Conservation (phyloP, 2,797 vertebrate genomes). For the Alauda arvensis region DNA sequence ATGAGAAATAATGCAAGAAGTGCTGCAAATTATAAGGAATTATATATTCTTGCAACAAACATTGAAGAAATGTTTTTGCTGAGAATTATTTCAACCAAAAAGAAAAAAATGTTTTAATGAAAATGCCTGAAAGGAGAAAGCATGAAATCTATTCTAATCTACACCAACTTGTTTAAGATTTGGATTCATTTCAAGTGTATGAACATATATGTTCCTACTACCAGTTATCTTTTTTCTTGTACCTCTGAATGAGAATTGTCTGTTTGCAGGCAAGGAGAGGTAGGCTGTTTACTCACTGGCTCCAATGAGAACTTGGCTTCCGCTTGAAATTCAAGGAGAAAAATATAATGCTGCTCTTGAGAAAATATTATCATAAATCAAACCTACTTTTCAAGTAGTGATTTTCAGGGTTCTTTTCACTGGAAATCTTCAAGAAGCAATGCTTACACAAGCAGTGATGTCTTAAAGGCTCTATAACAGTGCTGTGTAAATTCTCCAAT, state of each 20-base stretch:
- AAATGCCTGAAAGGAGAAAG: not conserved
- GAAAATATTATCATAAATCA: conserved; percentile 18
- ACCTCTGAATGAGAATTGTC: not conserved
- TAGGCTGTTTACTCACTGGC: not conserved
- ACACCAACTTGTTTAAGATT: not conserved
- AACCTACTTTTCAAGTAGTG: not conserved
- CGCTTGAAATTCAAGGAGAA: not conserved
- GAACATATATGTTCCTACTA: not conserved
- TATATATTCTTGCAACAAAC: not conserved
- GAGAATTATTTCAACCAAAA: not conserved
- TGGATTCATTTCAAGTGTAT: not conserved
- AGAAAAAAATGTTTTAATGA: not conserved
- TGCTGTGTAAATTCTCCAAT: not conserved
- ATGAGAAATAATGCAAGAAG: not conserved
- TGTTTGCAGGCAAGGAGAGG: not conserved
- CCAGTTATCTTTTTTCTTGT: not conserved
- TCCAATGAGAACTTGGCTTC: not conserved
- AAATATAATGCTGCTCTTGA: not conserved
- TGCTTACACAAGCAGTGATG: not conserved
- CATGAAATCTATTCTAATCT: not conserved
- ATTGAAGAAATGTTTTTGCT: not conserved
- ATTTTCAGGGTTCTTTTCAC: not conserved
- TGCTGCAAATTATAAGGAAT: not conserved
- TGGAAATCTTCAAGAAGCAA: not conserved
- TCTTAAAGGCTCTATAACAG: conserved; percentile 4